phyloP scores from a whole-genome alignment of 1,140 invertebrate genomes.

The Micrasema minimum region DNA sequence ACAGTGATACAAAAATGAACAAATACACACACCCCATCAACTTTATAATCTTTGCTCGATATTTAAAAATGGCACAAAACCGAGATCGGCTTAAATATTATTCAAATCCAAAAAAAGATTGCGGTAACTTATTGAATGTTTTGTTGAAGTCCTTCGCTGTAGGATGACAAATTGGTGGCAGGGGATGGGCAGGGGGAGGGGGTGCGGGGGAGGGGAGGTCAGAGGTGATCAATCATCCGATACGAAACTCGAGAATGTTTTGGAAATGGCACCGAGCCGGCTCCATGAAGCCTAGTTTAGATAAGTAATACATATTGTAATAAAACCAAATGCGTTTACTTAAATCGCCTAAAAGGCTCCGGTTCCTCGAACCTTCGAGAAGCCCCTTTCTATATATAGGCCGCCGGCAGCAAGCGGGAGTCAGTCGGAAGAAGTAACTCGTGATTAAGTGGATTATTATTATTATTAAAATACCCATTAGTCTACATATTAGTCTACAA shows the following conservation, averaged over 20 bases:
- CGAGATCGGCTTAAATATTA: not conserved
- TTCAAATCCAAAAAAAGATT: not conserved
- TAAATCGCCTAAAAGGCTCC: too few relatives aligned
- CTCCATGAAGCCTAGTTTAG: too few relatives aligned
- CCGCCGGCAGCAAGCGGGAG: too few relatives aligned
- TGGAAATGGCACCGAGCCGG: too few relatives aligned
- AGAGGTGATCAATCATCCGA: conserved; percentile 25
- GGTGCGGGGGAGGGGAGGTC: not conserved
- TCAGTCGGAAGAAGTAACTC: too few relatives aligned
- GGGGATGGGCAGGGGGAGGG: conserved; percentile 2
- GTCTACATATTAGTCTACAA: too few relatives aligned
- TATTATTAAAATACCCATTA: too few relatives aligned
- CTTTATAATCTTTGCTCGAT: not conserved
- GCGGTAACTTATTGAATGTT: conserved; percentile 4
- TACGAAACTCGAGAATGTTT: conserved; percentile 13
- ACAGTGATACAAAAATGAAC: not conserved
- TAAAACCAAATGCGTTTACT: too few relatives aligned
- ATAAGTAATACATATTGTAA: too few relatives aligned
- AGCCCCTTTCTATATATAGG: too few relatives aligned
- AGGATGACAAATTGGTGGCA: conserved; percentile 30
- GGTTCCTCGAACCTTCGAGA: too few relatives aligned
- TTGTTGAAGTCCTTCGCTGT: not conserved
- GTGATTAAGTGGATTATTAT: too few relatives aligned
- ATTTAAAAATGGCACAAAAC: not conserved
- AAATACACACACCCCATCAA: not conserved